Conservation (phyloP, 1,140 invertebrate species). For the Platyscapa corneri region DNA sequence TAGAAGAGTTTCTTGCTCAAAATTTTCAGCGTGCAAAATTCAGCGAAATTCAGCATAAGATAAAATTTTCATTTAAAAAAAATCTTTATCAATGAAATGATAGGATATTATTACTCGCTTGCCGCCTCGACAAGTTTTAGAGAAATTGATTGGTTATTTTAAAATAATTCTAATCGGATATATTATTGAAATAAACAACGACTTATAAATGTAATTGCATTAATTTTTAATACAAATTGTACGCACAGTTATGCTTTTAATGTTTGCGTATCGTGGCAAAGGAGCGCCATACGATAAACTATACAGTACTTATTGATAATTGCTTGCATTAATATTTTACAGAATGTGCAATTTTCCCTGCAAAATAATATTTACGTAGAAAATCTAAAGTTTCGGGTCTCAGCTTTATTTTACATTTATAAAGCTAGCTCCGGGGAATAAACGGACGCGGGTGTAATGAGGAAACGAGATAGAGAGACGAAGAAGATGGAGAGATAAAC, state of each 20-base stretch:
- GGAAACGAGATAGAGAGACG: background rate
- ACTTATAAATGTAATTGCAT: too few species aligned
- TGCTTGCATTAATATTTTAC: background rate
- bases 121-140: too few species aligned
- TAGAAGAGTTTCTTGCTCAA: too few species aligned
- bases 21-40: too few species aligned
- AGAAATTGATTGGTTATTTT: too few species aligned
- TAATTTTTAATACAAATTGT: background rate
- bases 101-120: too few species aligned
- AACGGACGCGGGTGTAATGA: background rate
- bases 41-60: too few species aligned
- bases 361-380: background rate
- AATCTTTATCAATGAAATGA: too few species aligned
- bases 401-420: conserved; percentile 1
- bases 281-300: background rate
- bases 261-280: background rate
- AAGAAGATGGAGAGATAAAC: background rate
- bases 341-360: background rate
- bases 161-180: too few species aligned
- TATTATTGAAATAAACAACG: too few species aligned
- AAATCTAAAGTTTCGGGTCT: background rate
- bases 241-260: too few species aligned
- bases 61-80: too few species aligned
- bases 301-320: background rate
- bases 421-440: background rate